Conservation (phyloP, 2,888 invertebrate genomes). For the Heliconius sara region DNA sequence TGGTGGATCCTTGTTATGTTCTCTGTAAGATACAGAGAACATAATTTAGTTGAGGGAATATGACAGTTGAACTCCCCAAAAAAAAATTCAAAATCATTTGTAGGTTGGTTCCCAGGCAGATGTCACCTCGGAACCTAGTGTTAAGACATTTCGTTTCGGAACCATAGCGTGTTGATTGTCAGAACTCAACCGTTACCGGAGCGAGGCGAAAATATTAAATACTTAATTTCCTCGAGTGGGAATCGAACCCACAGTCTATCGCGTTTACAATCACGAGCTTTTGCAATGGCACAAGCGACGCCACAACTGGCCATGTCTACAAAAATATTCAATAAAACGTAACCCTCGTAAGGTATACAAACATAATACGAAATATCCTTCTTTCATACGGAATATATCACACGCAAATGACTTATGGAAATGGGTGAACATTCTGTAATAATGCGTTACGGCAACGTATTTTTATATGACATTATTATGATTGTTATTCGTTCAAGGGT, state of each 20-base stretch:
- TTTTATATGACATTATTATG: constrained; percentile 11
- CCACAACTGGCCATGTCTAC: no score
- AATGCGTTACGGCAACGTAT: constrained; percentile 18
- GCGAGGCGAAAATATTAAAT: not conserved
- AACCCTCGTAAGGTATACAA: not conserved
- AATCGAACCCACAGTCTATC: not conserved
- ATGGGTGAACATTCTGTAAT: constrained; percentile 15
- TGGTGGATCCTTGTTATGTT: no score
- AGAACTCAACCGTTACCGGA: not conserved
- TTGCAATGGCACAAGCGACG: no score
- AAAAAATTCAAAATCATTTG: no score
- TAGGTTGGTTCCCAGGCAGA: no score
- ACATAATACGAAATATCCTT: not conserved
- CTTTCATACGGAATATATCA: constrained; percentile 4
- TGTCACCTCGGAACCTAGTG: no score
- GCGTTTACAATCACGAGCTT: not conserved
- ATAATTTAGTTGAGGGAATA: no score
- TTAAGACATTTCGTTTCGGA: no score
- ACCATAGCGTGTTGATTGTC: not conserved
- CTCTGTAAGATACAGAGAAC: no score
- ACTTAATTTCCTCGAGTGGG: not conserved
- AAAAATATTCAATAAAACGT: not conserved
- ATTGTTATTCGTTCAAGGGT: constrained; percentile 5
- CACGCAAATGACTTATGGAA: constrained; percentile 24
- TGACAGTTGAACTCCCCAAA: no score